Conservation (phyloP, 2,888 invertebrate genomes). For the Uloborus plumipes region DNA sequence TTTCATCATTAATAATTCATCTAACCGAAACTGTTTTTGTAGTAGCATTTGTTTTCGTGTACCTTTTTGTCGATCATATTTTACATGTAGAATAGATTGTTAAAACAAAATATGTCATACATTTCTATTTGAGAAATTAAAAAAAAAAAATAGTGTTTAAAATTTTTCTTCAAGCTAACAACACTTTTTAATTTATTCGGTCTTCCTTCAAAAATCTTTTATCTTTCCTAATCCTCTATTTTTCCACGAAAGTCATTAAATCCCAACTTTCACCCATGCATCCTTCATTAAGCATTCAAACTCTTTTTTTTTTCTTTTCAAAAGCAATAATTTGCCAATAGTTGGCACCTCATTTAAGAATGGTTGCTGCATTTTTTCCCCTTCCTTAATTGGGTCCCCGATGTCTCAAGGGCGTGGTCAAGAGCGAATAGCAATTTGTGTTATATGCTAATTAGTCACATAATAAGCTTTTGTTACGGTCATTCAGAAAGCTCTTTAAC, state of each 20-base stretch:
- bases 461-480: slow-evolving; percentile 59
- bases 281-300: too few species aligned
- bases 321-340: slow-evolving; percentile 22
- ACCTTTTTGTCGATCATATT: too few species aligned
- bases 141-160: too few species aligned
- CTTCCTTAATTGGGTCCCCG: slow-evolving; percentile 46
- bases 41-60: too few species aligned
- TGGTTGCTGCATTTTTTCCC: slow-evolving; percentile 18
- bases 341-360: slow-evolving; percentile 39
- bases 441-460: slow-evolving; percentile 60
- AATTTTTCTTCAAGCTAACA: too few species aligned
- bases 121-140: too few species aligned
- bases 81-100: too few species aligned
- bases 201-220: not conserved
- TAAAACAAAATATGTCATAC: too few species aligned
- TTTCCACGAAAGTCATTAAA: slow-evolving; percentile 11
- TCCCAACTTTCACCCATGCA: too few species aligned
- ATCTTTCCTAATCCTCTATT: not conserved
- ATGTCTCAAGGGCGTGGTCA: slow-evolving; percentile 33
- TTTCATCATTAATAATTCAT: too few species aligned
- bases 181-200: not conserved
- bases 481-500: slow-evolving; percentile 12
- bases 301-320: not conserved
- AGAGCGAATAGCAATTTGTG: slow-evolving; percentile 51
- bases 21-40: too few species aligned